phyloP scores from a whole-genome alignment of 2,888 invertebrate species.

The Macropis europaea region DNA sequence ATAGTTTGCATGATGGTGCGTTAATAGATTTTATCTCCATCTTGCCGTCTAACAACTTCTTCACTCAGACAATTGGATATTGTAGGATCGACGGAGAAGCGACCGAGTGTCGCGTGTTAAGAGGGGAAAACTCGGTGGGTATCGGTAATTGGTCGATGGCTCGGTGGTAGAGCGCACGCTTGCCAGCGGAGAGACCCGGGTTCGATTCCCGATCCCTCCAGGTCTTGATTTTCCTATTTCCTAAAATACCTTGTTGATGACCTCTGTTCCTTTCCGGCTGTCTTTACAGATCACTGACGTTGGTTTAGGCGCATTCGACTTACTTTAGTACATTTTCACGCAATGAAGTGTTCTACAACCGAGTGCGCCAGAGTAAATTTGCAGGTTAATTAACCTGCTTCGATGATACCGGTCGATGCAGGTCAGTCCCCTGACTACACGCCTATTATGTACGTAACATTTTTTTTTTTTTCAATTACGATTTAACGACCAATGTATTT shows the following conservation, averaged over 20 bases:
- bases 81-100: too few species aligned
- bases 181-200: too few species aligned
- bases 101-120: too few species aligned
- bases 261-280: constrained; percentile 14
- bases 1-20: constrained; percentile 52
- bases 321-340: constrained; percentile 38
- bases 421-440: constrained; percentile 66
- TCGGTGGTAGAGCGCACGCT: too few species aligned
- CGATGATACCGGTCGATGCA: constrained; percentile 52
- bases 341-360: constrained; percentile 38
- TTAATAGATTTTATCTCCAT: constrained; percentile 41
- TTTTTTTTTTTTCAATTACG: constrained; percentile 6
- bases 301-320: constrained; percentile 52
- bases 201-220: too few species aligned
- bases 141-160: too few species aligned
- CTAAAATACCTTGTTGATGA: constrained; percentile 17
- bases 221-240: too few species aligned
- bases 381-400: constrained; percentile 68
- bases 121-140: too few species aligned
- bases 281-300: constrained; percentile 10
- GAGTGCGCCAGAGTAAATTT: constrained; percentile 59
- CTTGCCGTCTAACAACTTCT: constrained; percentile 26
- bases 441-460: not conserved
- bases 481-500: constrained; percentile 24
- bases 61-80: constrained; percentile 32